A percentile compares a stretch with the other conserved stretches of the same genome.
phyloP scores from a whole-genome alignment of 2,113 vertebrate genomes.

The Phalacrocorax brasilianus region DNA sequence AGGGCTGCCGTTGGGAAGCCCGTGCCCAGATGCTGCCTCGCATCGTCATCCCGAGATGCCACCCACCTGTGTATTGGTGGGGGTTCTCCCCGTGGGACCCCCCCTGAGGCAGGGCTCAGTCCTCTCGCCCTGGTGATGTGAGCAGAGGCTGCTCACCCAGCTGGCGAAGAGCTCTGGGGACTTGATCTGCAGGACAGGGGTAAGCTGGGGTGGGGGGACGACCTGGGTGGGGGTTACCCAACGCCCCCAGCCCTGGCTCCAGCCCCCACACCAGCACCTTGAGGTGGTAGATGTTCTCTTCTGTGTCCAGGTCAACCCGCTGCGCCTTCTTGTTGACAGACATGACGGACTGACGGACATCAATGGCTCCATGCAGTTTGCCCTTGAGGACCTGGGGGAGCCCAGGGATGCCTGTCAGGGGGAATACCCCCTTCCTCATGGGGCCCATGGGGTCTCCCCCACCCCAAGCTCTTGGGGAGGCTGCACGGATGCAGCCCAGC shows the following conservation, averaged over 20 bases:
- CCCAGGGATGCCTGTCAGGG: background rate
- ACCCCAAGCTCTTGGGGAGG: fast-evolving
- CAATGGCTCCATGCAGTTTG: constrained; percentile 88
- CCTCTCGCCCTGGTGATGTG: constrained; percentile 82
- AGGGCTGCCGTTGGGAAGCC: fast-evolving
- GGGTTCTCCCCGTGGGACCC: background rate
- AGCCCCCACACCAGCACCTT: constrained; percentile 71
- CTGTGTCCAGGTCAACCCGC: constrained; percentile 90
- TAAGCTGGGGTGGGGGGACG: background rate
- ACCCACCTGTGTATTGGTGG: background rate
- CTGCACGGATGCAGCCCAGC: fast-evolving
- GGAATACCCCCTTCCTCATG: background rate
- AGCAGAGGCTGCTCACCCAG: constrained; percentile 88
- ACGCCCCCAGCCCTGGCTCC: fast-evolving
- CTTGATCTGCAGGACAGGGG: constrained; percentile 77
- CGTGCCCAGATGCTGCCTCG: fast-evolving
- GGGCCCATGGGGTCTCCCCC: background rate
- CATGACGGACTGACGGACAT: constrained; percentile 89
- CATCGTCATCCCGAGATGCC: fast-evolving
- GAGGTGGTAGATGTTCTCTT: constrained; percentile 91
- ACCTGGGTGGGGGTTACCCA: background rate
- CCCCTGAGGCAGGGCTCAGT: background rate
- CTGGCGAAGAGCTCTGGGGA: constrained; percentile 86
- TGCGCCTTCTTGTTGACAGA: constrained; percentile 92
- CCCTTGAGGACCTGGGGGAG: constrained; percentile 81